Evolutionary conservation across 2,113 vertebrate species (phyloP), one percentile per base, ranked within the genome.

Genomic region (Ornithorhynchus anatinus): DNA sequence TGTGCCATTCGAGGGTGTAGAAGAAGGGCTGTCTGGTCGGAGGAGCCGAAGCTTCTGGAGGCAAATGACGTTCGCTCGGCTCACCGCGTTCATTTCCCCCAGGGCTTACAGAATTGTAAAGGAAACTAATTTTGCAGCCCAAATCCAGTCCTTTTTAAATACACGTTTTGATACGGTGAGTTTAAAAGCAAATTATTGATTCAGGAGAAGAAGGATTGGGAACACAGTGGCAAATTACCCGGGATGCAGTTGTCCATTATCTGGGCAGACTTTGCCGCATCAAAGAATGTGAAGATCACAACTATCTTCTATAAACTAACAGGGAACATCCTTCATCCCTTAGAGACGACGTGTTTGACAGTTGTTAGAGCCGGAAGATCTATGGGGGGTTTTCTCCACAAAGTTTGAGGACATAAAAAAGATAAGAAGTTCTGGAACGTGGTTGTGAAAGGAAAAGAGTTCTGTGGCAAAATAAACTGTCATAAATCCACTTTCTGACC

Each of bases 91-190:
- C 45, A 7, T 76, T 70, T 64, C 81, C 64, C 75, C 44, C 37
- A 53, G 56, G 62, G 52, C 77, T 23, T 72, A 78, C 32, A 62
- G 13, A 73, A 69, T 1, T 20, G 25, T 23, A 53, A 48, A 74
- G 33, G 8, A 84, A 78, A 81, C 86, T 83, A 63, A 84, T 80
- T 88, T 72, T 42, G 22, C 32, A 65, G 14, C 17, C 6, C 4
- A 8, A n/a, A 35, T 66, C 53, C 54, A 61, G 0, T 1, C 9
- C 69, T 88, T 81, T 47, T 70, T 35, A 73, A 66, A 14, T 73
- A 64, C 51, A 10, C 64, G 68, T 75, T 79, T 43, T n/a, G n/a
- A 31, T 60, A 33, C 6, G 23, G 25, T 37, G 19, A 22, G 5
- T 64, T 66, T 65, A 36, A 37, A 80, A 56, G 15, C 19, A 59